Evolutionary conservation across 2,797 vertebrate species (phyloP), one percentile per base, ranked within the genome.

Genomic region (Dipus sagitta): DNA sequence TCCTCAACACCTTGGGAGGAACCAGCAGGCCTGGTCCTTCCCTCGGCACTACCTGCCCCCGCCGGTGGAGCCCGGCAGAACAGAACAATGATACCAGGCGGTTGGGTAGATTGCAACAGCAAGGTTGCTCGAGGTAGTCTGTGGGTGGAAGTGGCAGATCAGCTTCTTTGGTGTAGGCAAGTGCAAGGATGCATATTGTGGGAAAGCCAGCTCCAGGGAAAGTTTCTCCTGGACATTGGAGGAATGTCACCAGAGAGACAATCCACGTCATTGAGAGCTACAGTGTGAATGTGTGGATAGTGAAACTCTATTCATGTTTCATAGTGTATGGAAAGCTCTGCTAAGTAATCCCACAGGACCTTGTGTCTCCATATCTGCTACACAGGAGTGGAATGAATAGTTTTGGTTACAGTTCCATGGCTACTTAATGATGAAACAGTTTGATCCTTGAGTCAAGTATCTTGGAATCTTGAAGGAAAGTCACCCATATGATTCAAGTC

Each of bases 31-130:
- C n/a, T n/a, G n/a, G n/a, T n/a, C n/a, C n/a, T n/a, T n/a, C n/a
- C n/a, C n/a, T n/a, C n/a, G n/a, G n/a, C n/a, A n/a, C n/a, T n/a
- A n/a, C n/a, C n/a, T n/a, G n/a, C n/a, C n/a, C n/a, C n/a, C n/a
- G n/a, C n/a, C n/a, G n/a, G n/a, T n/a, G n/a, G n/a, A n/a, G n/a
- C n/a, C n/a, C n/a, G n/a, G n/a, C n/a, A n/a, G n/a, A n/a, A n/a
- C 65, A 88, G 94, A 89, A 92, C 93, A 93, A 72, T 38, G 38
- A 38, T 42, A 54, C 92, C 95, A 95, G 72, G 79, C 94, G 74
- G 88, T 92, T 78, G 92, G 76, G 65, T 65, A 80, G 93, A 88
- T 3, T 30, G 88, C 92, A 93, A 90, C 72, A 64, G 42, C 71
- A 86, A 91, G 93, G 78, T 65, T 18, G 75, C 85, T 81, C 24